These are phyloP conservation scores for Dolichomitus sp. DNA, from an alignment of 2,888 invertebrate genomes.

Conservation along the genomic window DNA sequence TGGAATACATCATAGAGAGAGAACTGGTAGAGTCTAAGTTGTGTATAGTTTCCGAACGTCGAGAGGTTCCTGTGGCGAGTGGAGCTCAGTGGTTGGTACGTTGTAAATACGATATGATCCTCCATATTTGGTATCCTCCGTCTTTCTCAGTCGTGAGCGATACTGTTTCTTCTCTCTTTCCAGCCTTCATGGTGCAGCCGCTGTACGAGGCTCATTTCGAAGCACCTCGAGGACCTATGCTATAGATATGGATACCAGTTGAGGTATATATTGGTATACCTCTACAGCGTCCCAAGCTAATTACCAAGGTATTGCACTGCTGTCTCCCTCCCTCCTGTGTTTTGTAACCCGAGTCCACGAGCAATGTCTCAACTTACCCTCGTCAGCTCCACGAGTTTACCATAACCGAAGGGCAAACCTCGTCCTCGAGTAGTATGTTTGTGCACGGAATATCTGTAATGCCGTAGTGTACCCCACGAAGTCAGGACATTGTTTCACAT, in stretches of 20 bases:
- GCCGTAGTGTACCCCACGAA: background rate
- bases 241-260: conserved; percentile 36
- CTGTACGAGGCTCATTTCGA: background rate
- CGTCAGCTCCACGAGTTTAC: conserved; percentile 67
- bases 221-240: conserved; percentile 26
- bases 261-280: conserved; percentile 15
- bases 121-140: conserved; percentile 58
- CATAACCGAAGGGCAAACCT: conserved; percentile 72
- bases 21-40: conserved; percentile 5
- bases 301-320: conserved; percentile 73
- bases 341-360: conserved; percentile 80
- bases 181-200: background rate
- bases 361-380: conserved; percentile 78
- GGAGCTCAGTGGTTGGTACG: conserved; percentile 38
- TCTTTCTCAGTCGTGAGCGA: conserved; percentile 25
- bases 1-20: background rate
- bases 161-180: conserved; percentile 27
- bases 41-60: conserved; percentile 47
- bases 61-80: conserved; percentile 43
- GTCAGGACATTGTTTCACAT: background rate
- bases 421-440: conserved; percentile 10
- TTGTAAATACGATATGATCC: conserved; percentile 64
- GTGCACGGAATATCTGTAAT: conserved; percentile 1
- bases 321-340: conserved; percentile 80
- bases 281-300: conserved; percentile 51